Conservation (phyloP, 2,888 invertebrate species). For the Lathronympha strigana region DNA sequence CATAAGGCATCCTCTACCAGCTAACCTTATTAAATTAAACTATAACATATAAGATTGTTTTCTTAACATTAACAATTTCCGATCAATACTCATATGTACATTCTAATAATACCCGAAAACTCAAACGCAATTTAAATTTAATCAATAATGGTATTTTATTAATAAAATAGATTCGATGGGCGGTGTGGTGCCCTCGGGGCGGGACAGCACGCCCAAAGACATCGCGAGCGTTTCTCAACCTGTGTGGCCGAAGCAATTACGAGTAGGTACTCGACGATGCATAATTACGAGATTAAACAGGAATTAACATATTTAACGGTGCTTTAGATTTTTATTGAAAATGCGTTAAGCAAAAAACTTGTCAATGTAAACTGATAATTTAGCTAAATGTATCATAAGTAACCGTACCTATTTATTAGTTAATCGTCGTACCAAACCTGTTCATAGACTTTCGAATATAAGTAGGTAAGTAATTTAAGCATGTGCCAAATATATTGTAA, state of each 20-base stretch:
- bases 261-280: constrained; percentile 44
- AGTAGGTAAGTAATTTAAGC: too few relatives aligned
- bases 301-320: constrained; percentile 33
- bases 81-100: not conserved
- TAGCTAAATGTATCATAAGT: not conserved
- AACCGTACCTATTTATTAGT: not conserved
- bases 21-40: too few relatives aligned
- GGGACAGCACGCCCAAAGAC: constrained; percentile 56
- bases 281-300: constrained; percentile 34
- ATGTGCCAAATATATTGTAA: too few relatives aligned
- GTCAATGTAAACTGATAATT: constrained; percentile 1
- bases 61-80: not conserved
- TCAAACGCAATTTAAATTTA: constrained; percentile 21
- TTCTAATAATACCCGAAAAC: not conserved
- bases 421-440: not conserved
- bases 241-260: constrained; percentile 67
- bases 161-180: constrained; percentile 50
- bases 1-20: too few relatives aligned
- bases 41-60: not conserved
- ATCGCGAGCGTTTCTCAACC: constrained; percentile 54
- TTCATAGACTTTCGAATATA: not conserved
- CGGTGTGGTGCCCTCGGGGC: constrained; percentile 59
- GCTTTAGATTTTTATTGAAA: constrained; percentile 18
- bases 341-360: constrained; percentile 10
- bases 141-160: constrained; percentile 38